Base-by-base conservation (phyloP, 2,797 vertebrate genomes). In the Salmo trutta region DNA sequence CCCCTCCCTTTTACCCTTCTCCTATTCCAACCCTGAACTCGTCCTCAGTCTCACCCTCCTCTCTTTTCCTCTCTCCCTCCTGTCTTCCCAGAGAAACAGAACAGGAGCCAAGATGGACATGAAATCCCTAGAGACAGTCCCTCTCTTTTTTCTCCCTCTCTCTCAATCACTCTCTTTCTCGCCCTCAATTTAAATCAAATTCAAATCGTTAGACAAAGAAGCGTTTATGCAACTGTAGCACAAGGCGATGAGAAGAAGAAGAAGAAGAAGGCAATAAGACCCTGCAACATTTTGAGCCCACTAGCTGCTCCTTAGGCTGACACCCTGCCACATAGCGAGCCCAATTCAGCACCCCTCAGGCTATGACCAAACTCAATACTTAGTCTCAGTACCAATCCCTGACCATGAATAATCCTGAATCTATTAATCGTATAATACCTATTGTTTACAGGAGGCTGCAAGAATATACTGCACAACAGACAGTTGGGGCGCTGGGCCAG, bases 1-100 rank as follows among this genome's bases (percentile, higher is more conserved):
- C 94, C 94, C 92, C 94, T 88, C 94, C 87, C 15, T 15, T 51
- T 7, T 52, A 19, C 14, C 83, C 84, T 83, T 94, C 91, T 92
- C 91, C 92, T 92, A 94, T 82, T 85, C 81, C 66, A 78, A 83
- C 87, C 86, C 17, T 77, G 71, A 80, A 74, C 86, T 77, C 78
- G 84, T 84, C 80, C 88, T 87, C 73, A 52, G 82, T 85, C 71
- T 73, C 71, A 54, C 83, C 80, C 75, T 85, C 80, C 82, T 87
- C 71, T 1, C 59, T 65, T 79, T 83, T 77, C 74, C 62, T 29
- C 56, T 74, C 17, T 27, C n/a, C 73, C 47, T 62, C 64, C 82
- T 77, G 80, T 83, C 76, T 71, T 68, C 16, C 62, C 56, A 87
- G 83, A 89, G 90, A 88, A 90, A 87, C 83, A 21, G 29, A 81